A percentile compares a stretch with the other conserved stretches of the same genome.
Conservation (phyloP, 2,113 vertebrate genomes). For the Neogobius melanostomus region DNA sequence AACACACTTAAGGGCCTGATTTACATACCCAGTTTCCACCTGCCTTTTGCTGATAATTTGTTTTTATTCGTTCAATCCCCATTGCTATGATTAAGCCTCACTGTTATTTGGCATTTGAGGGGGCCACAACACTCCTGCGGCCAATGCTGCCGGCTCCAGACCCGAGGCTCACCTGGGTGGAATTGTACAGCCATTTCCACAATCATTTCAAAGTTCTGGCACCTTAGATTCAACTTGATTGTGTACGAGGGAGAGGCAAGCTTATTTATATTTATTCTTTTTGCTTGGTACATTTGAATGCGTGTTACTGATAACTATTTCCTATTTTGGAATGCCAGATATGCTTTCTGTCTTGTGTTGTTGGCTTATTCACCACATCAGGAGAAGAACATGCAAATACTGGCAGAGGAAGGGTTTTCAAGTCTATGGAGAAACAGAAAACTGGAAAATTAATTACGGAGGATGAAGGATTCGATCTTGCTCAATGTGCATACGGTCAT, state of each 20-base stretch:
- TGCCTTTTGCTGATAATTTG: constrained; percentile 2
- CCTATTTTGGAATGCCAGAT: constrained; percentile 50
- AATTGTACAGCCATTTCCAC: constrained; percentile 42
- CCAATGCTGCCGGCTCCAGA: constrained; percentile 22
- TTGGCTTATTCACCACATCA: constrained; percentile 16
- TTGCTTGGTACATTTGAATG: constrained; percentile 2
- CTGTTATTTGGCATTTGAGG: constrained; percentile 6
- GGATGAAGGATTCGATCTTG: background rate
- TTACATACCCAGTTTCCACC: background rate
- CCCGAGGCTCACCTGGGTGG: constrained; percentile 31
- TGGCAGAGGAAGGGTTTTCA: background rate
- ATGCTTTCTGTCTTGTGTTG: constrained; percentile 36
- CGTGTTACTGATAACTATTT: constrained; percentile 27
- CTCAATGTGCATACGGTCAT: no score
- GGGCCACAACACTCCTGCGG: constrained; percentile 18
- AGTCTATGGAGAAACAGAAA: background rate
- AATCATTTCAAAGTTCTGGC: constrained; percentile 28
- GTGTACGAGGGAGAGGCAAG: constrained; percentile 1
- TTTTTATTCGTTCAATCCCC: background rate
- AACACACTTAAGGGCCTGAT: background rate
- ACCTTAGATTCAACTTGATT: constrained; percentile 4
- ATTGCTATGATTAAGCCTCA: constrained; percentile 1
- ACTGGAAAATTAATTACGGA: background rate
- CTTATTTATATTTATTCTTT: constrained; percentile 1
- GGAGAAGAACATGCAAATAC: constrained; percentile 48